phyloP scores from a whole-genome alignment of 2,888 invertebrate species.

The Hyles lineata region DNA sequence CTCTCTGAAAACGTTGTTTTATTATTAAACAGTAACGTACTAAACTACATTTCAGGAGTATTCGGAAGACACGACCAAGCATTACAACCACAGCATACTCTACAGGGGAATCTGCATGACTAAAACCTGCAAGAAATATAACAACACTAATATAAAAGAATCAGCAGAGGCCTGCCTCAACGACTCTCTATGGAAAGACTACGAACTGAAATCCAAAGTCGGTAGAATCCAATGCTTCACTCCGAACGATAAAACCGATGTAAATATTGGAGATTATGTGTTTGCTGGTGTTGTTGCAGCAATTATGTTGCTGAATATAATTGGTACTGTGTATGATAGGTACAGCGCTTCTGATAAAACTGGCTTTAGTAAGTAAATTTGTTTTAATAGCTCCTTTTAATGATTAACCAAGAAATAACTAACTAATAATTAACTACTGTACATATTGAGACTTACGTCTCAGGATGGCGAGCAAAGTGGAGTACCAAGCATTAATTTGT shows the following conservation, averaged over 20 bases:
- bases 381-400: too few relatives aligned
- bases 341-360: not conserved
- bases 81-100: conserved; percentile 22
- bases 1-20: too few relatives aligned
- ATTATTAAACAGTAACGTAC: not conserved
- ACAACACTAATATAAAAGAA: conserved; percentile 33
- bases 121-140: conserved; percentile 4
- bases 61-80: conserved; percentile 1
- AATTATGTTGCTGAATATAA: conserved; percentile 36
- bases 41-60: conserved; percentile 14
- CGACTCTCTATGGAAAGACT: conserved; percentile 35
- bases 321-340: conserved; percentile 37
- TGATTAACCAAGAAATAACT: too few relatives aligned
- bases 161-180: conserved; percentile 43
- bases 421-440: too few relatives aligned
- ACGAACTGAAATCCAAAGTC: conserved; percentile 39
- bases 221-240: not conserved
- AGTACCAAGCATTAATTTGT: too few relatives aligned
- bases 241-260: not conserved
- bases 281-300: conserved; percentile 29
- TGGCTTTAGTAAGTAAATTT: too few relatives aligned
- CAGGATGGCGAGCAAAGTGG: too few relatives aligned
- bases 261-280: conserved; percentile 34
- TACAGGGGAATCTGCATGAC: conserved; percentile 11
- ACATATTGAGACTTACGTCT: too few relatives aligned